These are phyloP conservation scores for Rhopalosiphum padi DNA, from an alignment of 1,140 invertebrate genomes.

Conservation along the genomic window DNA sequence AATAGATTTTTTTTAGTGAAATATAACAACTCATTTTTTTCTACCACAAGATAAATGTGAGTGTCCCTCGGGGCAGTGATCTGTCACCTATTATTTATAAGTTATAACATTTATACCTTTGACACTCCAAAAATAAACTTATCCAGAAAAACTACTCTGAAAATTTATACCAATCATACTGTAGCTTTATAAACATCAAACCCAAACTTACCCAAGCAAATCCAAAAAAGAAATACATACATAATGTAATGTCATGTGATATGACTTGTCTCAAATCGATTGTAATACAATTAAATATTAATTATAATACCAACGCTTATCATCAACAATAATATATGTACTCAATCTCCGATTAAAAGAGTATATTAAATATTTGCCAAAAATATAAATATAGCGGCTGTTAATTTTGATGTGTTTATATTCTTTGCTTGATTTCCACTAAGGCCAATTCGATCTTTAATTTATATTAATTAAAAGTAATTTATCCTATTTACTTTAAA, in stretches of 20 bases:
- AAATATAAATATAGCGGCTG: background rate
- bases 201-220: background rate
- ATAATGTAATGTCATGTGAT: background rate
- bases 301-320: background rate
- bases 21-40: background rate
- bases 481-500: too few relatives aligned
- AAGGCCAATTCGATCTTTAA: too few relatives aligned
- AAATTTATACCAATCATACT: background rate
- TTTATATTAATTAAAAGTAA: too few relatives aligned
- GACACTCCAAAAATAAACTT: background rate
- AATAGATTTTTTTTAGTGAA: background rate
- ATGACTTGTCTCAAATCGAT: background rate
- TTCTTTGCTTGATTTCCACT: background rate
- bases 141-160: background rate
- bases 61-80: background rate
- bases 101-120: slow-evolving; percentile 7
- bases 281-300: background rate
- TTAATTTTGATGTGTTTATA: background rate
- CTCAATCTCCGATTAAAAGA: background rate
- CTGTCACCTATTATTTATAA: slow-evolving; percentile 1
- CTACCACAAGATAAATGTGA: slow-evolving; percentile 2
- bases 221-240: background rate
- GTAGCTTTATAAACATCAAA: background rate
- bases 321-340: background rate
- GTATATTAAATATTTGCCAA: background rate